phyloP scores from a whole-genome alignment of 2,113 vertebrate genomes.

The Cyprinodon variegatus region DNA sequence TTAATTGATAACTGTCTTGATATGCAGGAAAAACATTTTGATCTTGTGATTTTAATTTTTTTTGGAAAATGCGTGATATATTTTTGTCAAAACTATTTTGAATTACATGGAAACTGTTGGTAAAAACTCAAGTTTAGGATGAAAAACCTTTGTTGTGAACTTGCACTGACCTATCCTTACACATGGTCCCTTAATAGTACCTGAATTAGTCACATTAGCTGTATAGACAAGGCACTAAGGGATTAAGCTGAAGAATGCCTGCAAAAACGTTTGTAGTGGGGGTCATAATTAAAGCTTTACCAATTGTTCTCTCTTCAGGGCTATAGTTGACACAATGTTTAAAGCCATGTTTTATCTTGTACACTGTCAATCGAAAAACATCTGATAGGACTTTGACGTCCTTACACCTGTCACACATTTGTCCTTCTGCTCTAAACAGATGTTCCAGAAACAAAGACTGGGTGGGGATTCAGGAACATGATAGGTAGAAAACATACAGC shows the following conservation, averaged over 20 bases:
- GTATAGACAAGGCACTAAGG: background rate
- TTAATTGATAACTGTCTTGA: background rate
- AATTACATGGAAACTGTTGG: too few species aligned
- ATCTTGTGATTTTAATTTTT: background rate
- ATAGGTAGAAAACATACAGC: background rate
- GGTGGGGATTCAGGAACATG: constrained; percentile 7
- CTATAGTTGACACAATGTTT: constrained; percentile 23
- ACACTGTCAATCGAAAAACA: constrained; percentile 13
- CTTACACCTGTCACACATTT: background rate
- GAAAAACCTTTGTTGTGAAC: background rate
- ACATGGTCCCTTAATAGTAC: background rate
- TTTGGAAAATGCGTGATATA: background rate
- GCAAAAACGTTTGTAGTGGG: constrained; percentile 20
- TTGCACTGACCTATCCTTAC: background rate
- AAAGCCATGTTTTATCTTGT: constrained; percentile 11
- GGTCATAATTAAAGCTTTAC: constrained; percentile 12
- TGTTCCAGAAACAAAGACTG: constrained; percentile 1
- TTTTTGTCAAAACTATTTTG: too few species aligned
- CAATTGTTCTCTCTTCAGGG: constrained; percentile 32
- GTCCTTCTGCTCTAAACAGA: constrained; percentile 17
- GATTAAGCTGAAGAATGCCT: background rate
- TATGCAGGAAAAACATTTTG: background rate
- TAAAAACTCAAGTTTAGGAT: background rate
- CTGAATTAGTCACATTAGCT: background rate
- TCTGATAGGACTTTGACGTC: background rate